These are phyloP conservation scores for Pionites leucogaster DNA, from an alignment of 2,113 vertebrate species.

Conservation along the genomic window DNA sequence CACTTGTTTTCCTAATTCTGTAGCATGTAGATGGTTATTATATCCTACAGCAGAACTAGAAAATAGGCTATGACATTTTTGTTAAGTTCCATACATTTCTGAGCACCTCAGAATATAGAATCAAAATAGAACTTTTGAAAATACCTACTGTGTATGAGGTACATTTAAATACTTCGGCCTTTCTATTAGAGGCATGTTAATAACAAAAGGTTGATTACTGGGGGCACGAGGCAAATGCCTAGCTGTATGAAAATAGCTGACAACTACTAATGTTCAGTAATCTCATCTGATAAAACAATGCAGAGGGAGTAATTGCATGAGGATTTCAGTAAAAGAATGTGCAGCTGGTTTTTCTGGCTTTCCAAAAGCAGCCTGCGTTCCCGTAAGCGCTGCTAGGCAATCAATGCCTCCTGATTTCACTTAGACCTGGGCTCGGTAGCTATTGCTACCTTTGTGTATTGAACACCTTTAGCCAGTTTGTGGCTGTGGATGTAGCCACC, in stretches of 20 bases:
- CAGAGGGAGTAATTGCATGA: neutral
- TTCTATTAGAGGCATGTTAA: neutral
- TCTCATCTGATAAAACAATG: neutral
- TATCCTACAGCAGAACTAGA: neutral
- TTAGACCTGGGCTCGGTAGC: neutral
- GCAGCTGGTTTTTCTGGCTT: constrained; percentile 44
- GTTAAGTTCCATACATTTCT: neutral
- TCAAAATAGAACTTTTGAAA: neutral
- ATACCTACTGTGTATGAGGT: neutral
- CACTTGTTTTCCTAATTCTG: neutral
- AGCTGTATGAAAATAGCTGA: constrained; percentile 44
- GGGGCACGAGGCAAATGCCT: neutral
- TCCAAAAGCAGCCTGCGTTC: neutral
- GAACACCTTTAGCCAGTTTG: neutral
- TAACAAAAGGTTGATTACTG: constrained; percentile 15
- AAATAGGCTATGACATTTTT: neutral
- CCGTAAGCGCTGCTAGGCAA: neutral
- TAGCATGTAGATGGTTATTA: neutral
- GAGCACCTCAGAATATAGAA: neutral
- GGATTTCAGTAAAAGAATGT: neutral
- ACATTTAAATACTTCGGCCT: neutral
- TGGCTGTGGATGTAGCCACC: neutral
- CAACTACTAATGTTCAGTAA: neutral
- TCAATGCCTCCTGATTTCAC: neutral
- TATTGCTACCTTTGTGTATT: neutral